phyloP scores from a whole-genome alignment of 2,797 vertebrate species.

The Vespertilio murinus region DNA sequence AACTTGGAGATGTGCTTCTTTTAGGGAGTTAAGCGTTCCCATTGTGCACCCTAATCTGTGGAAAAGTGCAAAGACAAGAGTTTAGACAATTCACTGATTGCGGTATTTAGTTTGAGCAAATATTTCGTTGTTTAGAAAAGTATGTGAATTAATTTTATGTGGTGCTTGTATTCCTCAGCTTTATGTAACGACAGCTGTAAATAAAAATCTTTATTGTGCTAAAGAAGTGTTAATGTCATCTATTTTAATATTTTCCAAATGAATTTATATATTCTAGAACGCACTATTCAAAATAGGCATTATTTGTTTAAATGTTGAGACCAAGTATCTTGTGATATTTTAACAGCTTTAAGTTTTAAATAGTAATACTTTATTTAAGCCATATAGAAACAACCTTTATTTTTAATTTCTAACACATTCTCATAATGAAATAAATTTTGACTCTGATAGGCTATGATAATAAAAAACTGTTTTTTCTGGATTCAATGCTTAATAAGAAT shows the following conservation, averaged over 20 bases:
- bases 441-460: constrained; percentile 77
- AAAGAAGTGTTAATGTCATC: not conserved
- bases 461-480: constrained; percentile 79
- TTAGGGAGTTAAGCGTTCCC: not conserved
- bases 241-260: constrained; percentile 27
- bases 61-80: not conserved
- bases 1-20: constrained; percentile 31
- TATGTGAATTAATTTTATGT: constrained; percentile 33
- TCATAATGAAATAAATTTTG: constrained; percentile 64
- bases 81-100: not conserved
- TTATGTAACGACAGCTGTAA: not conserved
- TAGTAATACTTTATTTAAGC: constrained; percentile 50
- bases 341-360: constrained; percentile 57
- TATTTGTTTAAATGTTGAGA: constrained; percentile 50
- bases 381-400: constrained; percentile 54
- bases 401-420: constrained; percentile 68
- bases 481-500: constrained; percentile 59
- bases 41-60: constrained; percentile 36
- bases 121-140: constrained; percentile 49
- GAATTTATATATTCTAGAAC: constrained; percentile 34
- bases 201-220: not conserved
- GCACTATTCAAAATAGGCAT: constrained; percentile 16
- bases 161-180: not conserved
- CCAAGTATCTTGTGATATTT: constrained; percentile 58
- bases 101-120: not conserved